Evolutionary conservation across 2,888 invertebrate genomes (phyloP).

Genomic region (Rugalucina vietnamica): DNA sequence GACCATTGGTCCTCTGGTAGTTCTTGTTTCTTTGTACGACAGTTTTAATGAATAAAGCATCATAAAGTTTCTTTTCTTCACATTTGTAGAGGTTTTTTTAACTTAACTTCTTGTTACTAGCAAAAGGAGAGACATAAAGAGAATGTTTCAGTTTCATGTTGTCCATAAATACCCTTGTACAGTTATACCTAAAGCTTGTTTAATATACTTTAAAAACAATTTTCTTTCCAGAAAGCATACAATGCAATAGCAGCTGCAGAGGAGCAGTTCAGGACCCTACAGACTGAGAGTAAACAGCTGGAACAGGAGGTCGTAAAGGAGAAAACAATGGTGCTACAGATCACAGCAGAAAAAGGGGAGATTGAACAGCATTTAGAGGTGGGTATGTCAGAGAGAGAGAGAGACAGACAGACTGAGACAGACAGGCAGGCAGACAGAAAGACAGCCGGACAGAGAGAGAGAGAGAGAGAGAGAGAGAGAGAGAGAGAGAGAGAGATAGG

Average conservation of each 20-base stretch:
- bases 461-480: not conserved
- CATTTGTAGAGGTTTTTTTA: no score
- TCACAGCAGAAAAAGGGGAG: constrained; percentile 68
- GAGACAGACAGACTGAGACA: constrained; percentile 63
- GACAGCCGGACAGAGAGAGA: constrained; percentile 71
- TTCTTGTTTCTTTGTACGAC: no score
- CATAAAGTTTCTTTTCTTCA: no score
- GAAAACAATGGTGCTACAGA: constrained; percentile 68
- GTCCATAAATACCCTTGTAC: no score
- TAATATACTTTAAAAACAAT: no score
- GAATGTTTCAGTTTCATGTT: no score
- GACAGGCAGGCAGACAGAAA: constrained; percentile 67
- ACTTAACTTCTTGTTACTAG: no score
- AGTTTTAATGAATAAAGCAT: no score
- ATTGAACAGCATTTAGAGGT: constrained; percentile 73
- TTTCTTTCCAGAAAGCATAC: constrained; percentile 62
- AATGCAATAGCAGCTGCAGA: constrained; percentile 59
- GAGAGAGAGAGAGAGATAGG: not conserved
- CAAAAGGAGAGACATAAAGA: no score
- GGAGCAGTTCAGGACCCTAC: constrained; percentile 66
- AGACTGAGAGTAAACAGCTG: constrained; percentile 63
- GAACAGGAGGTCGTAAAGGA: constrained; percentile 72
- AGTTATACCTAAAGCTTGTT: no score
- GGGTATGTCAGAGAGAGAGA: constrained; percentile 57
- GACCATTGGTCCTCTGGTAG: no score